phyloP scores from a whole-genome alignment of 2,888 invertebrate species.

The Trypoxylon attenuatum region DNA sequence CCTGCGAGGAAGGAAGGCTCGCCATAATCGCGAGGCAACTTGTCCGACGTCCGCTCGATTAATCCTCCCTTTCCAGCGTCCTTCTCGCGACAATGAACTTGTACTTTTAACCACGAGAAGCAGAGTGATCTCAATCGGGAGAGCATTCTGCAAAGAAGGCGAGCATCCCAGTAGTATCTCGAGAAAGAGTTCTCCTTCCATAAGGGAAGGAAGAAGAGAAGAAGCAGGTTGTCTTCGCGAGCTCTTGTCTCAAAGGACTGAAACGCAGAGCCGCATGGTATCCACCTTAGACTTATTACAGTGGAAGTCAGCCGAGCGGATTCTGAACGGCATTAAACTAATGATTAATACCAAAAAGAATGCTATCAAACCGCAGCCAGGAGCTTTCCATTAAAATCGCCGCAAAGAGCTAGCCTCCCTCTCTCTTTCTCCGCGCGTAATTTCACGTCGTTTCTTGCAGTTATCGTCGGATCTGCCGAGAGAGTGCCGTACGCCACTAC shows the following conservation, averaged over 20 bases:
- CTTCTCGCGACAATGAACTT: constrained; percentile 53
- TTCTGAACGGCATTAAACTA: constrained; percentile 12
- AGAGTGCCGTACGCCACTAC: constrained; percentile 24
- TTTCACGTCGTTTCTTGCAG: constrained; percentile 49
- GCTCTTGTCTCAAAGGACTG: background rate
- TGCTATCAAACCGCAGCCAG: constrained; percentile 21
- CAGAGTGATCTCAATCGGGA: background rate
- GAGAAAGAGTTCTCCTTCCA: no score
- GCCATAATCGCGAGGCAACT: constrained; percentile 32
- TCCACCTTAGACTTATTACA: constrained; percentile 3
- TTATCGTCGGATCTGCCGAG: constrained; percentile 49
- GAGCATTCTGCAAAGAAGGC: background rate
- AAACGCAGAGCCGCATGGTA: no score
- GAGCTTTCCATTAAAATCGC: constrained; percentile 45
- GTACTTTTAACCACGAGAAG: constrained; percentile 32
- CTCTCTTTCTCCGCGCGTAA: constrained; percentile 18
- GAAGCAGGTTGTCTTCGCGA: no score
- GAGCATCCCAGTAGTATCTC: background rate
- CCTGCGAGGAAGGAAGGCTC: constrained; percentile 19
- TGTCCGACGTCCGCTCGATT: constrained; percentile 34
- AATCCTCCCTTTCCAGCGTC: constrained; percentile 49
- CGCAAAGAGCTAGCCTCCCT: constrained; percentile 16
- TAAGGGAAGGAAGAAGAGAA: background rate
- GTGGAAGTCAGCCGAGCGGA: background rate
- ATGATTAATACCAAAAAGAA: constrained; percentile 34